These are phyloP conservation scores for Plectropomus leopardus DNA, from an alignment of 2,113 vertebrate species.

Conservation along the genomic window DNA sequence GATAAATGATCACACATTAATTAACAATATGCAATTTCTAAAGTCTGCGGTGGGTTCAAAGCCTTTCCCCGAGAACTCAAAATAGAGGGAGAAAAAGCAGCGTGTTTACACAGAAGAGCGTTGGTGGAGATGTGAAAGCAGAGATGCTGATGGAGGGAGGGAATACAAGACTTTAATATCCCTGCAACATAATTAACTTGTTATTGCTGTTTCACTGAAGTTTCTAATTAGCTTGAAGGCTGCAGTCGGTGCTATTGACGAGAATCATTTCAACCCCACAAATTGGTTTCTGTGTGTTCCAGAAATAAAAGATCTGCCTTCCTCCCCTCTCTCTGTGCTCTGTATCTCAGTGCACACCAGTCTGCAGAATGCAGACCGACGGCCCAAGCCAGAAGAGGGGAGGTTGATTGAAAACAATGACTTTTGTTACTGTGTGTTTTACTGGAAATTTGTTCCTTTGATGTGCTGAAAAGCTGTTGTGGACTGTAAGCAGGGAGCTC, in stretches of 20 bases:
- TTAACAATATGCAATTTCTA: slow-evolving; percentile 47
- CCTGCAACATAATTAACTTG: slow-evolving; percentile 79
- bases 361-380: slow-evolving; percentile 13
- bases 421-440: slow-evolving; percentile 53
- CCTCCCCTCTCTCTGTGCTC: neutral
- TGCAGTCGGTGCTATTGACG: slow-evolving; percentile 65
- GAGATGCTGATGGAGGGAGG: slow-evolving; percentile 53
- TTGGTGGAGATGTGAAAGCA: slow-evolving; percentile 47
- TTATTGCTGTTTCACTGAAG: slow-evolving; percentile 79
- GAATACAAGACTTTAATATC: slow-evolving; percentile 75
- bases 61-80: slow-evolving; percentile 4
- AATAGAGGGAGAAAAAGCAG: slow-evolving; percentile 24
- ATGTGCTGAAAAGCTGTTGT: slow-evolving; percentile 62
- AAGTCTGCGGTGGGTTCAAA: slow-evolving; percentile 40
- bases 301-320: slow-evolving; percentile 55
- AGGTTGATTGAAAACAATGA: slow-evolving; percentile 54
- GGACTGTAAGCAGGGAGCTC: slow-evolving; percentile 60
- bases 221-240: slow-evolving; percentile 80
- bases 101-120: slow-evolving; percentile 42
- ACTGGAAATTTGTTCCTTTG: slow-evolving; percentile 63
- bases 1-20: slow-evolving; percentile 42
- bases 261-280: slow-evolving; percentile 69
- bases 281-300: slow-evolving; percentile 71
- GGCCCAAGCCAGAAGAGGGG: slow-evolving; percentile 16
- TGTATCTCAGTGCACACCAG: slow-evolving; percentile 21